Percentiles rank a stretch among this genome's conserved stretches.
phyloP scores from a whole-genome alignment of 2,888 invertebrate genomes.

The Lysandra coridon region DNA sequence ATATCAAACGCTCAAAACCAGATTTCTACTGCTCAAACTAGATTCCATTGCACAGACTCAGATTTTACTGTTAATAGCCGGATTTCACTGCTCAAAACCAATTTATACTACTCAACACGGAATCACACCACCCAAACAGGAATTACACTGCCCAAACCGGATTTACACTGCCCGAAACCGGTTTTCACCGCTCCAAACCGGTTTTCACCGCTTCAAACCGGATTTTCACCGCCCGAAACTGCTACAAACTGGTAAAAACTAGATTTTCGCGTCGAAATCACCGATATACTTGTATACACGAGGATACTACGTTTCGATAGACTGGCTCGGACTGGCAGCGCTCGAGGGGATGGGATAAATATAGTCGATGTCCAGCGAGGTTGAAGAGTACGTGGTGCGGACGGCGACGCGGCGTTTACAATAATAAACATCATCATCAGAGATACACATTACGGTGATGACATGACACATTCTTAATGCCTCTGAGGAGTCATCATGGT shows the following conservation, averaged over 20 bases:
- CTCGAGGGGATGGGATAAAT: constrained; percentile 9
- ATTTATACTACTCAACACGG: not conserved
- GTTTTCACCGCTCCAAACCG: not conserved
- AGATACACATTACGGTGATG: no score
- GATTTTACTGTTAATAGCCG: not conserved
- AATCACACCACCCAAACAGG: not conserved
- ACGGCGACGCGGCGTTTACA: constrained; percentile 11
- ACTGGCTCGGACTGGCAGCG: not conserved
- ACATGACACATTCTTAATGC: no score
- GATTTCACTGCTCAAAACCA: not conserved
- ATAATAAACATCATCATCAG: constrained; percentile 7
- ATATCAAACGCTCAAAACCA: not conserved
- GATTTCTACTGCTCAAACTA: not conserved
- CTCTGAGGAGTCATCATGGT: no score
- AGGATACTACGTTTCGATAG: not conserved
- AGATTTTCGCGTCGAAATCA: not conserved
- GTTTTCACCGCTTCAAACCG: not conserved
- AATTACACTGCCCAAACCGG: not conserved
- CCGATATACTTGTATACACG: not conserved
- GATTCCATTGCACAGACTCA: not conserved
- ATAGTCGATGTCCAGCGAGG: constrained; percentile 5
- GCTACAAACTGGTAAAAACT: not conserved
- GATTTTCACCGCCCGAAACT: not conserved
- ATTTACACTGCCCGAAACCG: not conserved
- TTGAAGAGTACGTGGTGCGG: constrained; percentile 15